Evolutionary conservation across 2,888 invertebrate species (phyloP).

Genomic region (Campaea margaritaria): DNA sequence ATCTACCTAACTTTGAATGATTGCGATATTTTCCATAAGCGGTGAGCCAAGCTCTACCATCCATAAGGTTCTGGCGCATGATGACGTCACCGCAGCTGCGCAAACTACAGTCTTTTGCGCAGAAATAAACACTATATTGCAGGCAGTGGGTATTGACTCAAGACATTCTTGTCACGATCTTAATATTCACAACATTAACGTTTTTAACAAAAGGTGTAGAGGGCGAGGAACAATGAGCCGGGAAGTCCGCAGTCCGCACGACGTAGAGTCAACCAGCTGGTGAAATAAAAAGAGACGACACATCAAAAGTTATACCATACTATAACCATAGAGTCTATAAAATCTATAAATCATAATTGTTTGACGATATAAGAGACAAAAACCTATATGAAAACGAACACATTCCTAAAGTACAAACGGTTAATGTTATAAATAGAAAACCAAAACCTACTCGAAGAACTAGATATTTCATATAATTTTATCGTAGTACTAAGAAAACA

Average conservation of each 20-base stretch:
- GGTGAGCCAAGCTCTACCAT: constrained; percentile 15
- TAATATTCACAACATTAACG: constrained; percentile 29
- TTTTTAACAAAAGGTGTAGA: constrained; percentile 21
- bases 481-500: constrained; percentile 18
- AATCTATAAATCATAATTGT: background rate
- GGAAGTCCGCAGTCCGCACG: constrained; percentile 17
- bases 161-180: constrained; percentile 39
- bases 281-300: constrained; percentile 15
- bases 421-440: too few relatives aligned
- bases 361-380: background rate
- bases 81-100: constrained; percentile 62
- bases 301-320: constrained; percentile 12
- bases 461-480: too few relatives aligned
- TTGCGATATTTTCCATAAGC: constrained; percentile 27
- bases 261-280: constrained; percentile 17
- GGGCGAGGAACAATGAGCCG: constrained; percentile 20
- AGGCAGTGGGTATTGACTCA: constrained; percentile 41
- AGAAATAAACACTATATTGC: constrained; percentile 47
- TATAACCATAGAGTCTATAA: constrained; percentile 6
- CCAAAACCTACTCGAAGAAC: too few relatives aligned
- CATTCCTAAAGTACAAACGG: too few relatives aligned
- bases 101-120: constrained; percentile 52
- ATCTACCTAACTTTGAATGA: constrained; percentile 10
- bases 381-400: too few relatives aligned
- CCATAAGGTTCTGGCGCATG: constrained; percentile 45